These are phyloP conservation scores for Calliphora vomitoria DNA, from an alignment of 2,888 invertebrate genomes.

Conservation along the genomic window DNA sequence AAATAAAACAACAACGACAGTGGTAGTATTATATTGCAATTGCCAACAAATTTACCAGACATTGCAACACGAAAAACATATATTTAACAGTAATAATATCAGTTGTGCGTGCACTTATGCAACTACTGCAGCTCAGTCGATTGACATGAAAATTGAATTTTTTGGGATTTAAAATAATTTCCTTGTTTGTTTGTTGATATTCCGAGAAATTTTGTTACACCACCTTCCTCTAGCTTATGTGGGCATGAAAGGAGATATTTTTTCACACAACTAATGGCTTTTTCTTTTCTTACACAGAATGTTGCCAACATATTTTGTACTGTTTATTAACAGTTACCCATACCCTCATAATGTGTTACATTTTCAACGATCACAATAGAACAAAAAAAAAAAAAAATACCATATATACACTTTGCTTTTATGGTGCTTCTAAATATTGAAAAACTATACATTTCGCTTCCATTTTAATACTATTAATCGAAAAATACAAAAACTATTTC, in stretches of 20 bases:
- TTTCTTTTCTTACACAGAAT: no score
- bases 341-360: no score
- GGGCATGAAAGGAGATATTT: no score
- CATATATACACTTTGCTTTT: no score
- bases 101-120: slow-evolving; percentile 80
- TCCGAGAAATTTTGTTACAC: slow-evolving; percentile 8
- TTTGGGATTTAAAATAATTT: slow-evolving; percentile 78
- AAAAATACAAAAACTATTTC: no score
- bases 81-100: slow-evolving; percentile 51
- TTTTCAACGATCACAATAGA: no score
- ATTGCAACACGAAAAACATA: slow-evolving; percentile 7
- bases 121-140: slow-evolving; percentile 80
- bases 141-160: slow-evolving; percentile 82
- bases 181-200: not conserved
- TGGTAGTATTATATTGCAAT: not conserved
- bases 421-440: no score
- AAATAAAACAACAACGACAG: not conserved
- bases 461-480: no score
- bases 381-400: no score
- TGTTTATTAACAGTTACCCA: no score
- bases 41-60: slow-evolving; percentile 18
- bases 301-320: no score
- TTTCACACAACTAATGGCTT: not conserved
- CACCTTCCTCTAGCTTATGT: not conserved
- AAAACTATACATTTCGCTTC: no score